Conservation (phyloP, 2,888 invertebrate species). For the Ischnura elegans region DNA sequence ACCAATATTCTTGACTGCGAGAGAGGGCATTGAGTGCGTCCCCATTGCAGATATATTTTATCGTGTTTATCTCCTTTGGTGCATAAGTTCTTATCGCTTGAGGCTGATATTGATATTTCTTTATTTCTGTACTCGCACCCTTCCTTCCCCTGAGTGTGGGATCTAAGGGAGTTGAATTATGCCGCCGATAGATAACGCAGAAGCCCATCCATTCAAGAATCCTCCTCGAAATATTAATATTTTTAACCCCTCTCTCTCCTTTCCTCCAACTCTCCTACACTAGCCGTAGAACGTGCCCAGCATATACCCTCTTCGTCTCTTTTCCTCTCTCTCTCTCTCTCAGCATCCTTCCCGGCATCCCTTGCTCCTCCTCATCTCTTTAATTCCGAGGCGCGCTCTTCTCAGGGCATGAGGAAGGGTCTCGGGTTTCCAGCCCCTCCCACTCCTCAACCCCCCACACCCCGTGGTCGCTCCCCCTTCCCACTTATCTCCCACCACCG, state of each 20-base stretch:
- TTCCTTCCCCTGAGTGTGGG: not conserved
- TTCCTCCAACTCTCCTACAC: not conserved
- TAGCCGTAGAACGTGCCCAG: slow-evolving; percentile 10
- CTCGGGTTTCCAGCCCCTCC: too few species aligned
- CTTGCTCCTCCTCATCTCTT: slow-evolving; percentile 25
- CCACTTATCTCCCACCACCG: slow-evolving; percentile 39
- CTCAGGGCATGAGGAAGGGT: slow-evolving; percentile 68
- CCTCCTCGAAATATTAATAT: slow-evolving; percentile 3
- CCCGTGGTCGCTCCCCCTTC: slow-evolving; percentile 68
- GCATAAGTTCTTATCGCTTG: not conserved
- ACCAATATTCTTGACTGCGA: not conserved
- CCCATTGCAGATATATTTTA: not conserved
- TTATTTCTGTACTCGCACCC: not conserved
- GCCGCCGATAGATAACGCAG: not conserved
- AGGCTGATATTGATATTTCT: not conserved
- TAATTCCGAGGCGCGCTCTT: slow-evolving; percentile 3
- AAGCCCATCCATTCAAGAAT: slow-evolving; percentile 21
- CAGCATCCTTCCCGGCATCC: slow-evolving; percentile 69
- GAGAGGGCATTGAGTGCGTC: not conserved
- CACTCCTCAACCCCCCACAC: too few species aligned
- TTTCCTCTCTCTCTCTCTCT: slow-evolving; percentile 70
- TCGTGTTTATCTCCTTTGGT: not conserved
- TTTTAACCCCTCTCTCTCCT: not conserved
- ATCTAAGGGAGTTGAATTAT: slow-evolving; percentile 18
- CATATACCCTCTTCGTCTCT: too few species aligned